Conservation (phyloP, 2,888 invertebrate species). For the Lottia scabra region DNA sequence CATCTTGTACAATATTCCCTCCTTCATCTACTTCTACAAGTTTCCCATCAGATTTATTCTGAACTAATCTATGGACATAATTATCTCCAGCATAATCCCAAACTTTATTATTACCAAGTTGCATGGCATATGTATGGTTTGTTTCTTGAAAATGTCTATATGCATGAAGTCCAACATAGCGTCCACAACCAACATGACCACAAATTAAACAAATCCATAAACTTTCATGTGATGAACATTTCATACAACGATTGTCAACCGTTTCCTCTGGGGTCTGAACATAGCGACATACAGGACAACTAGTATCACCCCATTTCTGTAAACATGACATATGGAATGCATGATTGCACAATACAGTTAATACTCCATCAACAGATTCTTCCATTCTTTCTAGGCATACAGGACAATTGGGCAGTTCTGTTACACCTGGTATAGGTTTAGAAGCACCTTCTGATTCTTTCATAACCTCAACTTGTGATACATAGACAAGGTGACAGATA, state of each 20-base stretch:
- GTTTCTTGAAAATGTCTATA: conserved; percentile 95
- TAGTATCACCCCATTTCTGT: conserved; percentile 95
- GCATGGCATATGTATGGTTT: conserved; percentile 96
- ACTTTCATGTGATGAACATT: conserved; percentile 76
- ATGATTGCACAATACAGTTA: conserved; percentile 98
- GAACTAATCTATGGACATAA: conserved; percentile 94
- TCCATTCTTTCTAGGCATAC: conserved; percentile 95
- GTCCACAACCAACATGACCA: conserved; percentile 97
- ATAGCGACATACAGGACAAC: conserved; percentile 97
- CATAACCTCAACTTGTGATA: conserved; percentile 90
- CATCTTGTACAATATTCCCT: conserved; percentile 71
- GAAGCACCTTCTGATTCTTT: conserved; percentile 75
- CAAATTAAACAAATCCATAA: conserved; percentile 99
- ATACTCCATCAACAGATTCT: conserved; percentile 96
- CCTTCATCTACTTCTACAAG: conserved; percentile 76
- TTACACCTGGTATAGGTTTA: conserved; percentile 79
- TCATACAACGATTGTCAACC: conserved; percentile 78
- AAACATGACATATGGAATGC: conserved; percentile 96
- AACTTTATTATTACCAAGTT: conserved; percentile 94
- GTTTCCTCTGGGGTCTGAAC: conserved; percentile 86
- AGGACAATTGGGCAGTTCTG: conserved; percentile 96
- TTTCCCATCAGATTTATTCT: conserved; percentile 97
- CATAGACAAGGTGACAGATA: conserved; percentile 94
- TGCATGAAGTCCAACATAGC: conserved; percentile 91
- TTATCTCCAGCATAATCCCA: conserved; percentile 99